Evolutionary conservation across 2,113 vertebrate species (phyloP).

Genomic region (Pituophis catenifer): DNA sequence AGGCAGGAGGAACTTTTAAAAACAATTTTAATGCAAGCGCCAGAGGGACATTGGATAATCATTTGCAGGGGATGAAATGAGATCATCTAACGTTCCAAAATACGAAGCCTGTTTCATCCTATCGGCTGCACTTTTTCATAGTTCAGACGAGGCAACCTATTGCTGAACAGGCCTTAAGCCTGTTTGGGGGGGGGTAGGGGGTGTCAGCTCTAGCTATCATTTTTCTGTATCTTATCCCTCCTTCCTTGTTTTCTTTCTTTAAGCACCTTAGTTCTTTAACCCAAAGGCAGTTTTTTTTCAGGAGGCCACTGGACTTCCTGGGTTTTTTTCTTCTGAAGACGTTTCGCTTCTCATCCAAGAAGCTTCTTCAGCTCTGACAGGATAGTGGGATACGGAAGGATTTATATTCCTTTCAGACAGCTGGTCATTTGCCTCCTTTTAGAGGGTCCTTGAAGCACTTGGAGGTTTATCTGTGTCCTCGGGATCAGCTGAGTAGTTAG

Average conservation of each 20-base stretch:
- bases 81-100: neutral
- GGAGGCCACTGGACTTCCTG: too few species aligned
- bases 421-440: too few species aligned
- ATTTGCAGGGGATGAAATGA: neutral
- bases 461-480: too few species aligned
- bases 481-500: too few species aligned
- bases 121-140: neutral
- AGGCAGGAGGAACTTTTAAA: neutral
- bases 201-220: neutral
- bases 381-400: too few species aligned
- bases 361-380: too few species aligned
- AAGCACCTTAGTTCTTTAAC: neutral
- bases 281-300: too few species aligned
- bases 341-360: too few species aligned
- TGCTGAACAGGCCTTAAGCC: neutral
- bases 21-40: neutral
- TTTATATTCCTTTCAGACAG: too few species aligned
- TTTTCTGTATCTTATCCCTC: neutral
- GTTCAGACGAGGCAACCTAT: neutral
- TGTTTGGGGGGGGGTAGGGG: fast-evolving
- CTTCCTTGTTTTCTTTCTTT: slow-evolving; percentile 17
- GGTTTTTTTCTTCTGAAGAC: too few species aligned
- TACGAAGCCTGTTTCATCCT: neutral
- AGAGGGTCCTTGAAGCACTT: too few species aligned
- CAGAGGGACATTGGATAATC: neutral